A percentile compares a stretch with the other conserved stretches of the same genome.
Evolutionary conservation across 1,140 invertebrate species (phyloP).

Genomic region (Sycophila sp.): DNA sequence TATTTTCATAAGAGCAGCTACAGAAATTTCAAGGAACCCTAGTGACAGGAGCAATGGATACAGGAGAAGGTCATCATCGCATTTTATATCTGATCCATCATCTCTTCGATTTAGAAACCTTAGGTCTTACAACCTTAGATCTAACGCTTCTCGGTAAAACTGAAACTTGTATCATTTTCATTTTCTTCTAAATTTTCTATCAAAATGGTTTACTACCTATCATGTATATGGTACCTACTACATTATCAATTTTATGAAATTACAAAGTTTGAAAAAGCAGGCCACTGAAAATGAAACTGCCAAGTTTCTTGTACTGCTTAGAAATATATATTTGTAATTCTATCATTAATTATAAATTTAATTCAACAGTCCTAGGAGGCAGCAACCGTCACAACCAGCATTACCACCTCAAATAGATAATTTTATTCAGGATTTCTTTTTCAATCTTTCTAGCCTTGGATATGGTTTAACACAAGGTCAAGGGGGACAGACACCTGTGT

Average conservation of each 20-base stretch:
- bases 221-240: no score
- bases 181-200: background rate
- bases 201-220: background rate
- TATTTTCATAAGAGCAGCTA: constrained; percentile 8
- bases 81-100: constrained; percentile 5
- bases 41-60: constrained; percentile 12
- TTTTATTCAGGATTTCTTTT: constrained; percentile 70
- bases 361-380: constrained; percentile 36
- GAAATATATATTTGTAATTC: no score
- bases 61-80: constrained; percentile 32
- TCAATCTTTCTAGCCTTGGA: constrained; percentile 66
- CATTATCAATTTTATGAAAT: background rate
- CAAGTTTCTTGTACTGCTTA: background rate
- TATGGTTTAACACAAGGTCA: constrained; percentile 57
- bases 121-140: constrained; percentile 36
- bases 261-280: background rate
- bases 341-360: constrained; percentile 10
- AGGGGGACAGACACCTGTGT: constrained; percentile 60
- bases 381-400: constrained; percentile 32
- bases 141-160: constrained; percentile 31
- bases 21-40: constrained; percentile 9
- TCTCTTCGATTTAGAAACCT: constrained; percentile 30
- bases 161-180: constrained; percentile 24
- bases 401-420: constrained; percentile 60
- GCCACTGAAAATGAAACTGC: constrained; percentile 6